phyloP scores from a whole-genome alignment of 2,797 vertebrate genomes.

The Lophotriccus pileatus region DNA sequence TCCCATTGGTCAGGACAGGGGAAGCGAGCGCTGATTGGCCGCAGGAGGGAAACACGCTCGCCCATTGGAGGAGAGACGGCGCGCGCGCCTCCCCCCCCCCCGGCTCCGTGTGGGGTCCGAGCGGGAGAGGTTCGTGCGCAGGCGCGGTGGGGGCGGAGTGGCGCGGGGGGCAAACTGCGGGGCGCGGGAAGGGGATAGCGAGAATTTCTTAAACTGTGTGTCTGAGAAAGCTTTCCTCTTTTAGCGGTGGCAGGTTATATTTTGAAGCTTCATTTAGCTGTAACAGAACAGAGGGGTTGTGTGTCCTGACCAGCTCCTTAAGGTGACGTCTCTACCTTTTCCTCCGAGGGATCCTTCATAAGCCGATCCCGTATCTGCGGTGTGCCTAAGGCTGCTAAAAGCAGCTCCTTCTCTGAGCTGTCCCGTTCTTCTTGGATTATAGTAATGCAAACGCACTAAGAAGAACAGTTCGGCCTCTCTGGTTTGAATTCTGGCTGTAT shows the following conservation, averaged over 20 bases:
- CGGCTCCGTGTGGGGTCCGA: not conserved
- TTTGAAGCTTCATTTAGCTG: not conserved
- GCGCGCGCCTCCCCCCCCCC: too few relatives aligned
- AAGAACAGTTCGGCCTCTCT: not conserved
- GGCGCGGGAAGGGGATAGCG: rapidly evolving
- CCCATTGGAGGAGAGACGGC: too few relatives aligned
- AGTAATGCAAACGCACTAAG: not conserved
- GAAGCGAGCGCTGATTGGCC: not conserved
- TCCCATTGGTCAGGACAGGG: slow-evolving; percentile 71
- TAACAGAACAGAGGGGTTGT: rapidly evolving
- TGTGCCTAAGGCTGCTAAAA: not conserved
- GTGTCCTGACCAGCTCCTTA: not conserved
- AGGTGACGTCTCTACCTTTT: rapidly evolving
- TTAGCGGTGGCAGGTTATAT: rapidly evolving
- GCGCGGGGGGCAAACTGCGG: rapidly evolving
- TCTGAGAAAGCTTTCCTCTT: not conserved
- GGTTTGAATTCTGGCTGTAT: rapidly evolving
- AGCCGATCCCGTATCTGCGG: not conserved
- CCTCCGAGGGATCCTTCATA: not conserved
- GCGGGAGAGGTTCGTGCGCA: not conserved
- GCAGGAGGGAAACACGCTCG: rapidly evolving
- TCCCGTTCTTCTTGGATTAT: not conserved
- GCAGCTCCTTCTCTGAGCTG: not conserved
- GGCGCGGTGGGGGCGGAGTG: rapidly evolving
- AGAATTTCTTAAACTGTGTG: rapidly evolving